phyloP scores from a whole-genome alignment of 2,797 vertebrate genomes.

The Champsocephalus esox region DNA sequence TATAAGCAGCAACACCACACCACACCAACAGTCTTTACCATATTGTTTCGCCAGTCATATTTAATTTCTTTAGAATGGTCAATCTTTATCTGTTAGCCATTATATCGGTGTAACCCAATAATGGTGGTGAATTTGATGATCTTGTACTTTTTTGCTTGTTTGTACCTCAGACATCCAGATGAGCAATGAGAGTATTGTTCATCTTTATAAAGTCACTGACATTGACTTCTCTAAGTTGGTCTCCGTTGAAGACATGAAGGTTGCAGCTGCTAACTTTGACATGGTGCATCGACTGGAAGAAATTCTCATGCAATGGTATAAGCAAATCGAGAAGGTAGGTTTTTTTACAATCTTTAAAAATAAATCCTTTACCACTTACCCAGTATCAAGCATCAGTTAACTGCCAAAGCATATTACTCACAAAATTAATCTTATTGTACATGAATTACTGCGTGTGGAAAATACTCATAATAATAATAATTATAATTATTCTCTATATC shows the following conservation, averaged over 20 bases:
- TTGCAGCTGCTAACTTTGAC: constrained; percentile 79
- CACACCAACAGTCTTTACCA: neutral
- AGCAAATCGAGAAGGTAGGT: constrained; percentile 85
- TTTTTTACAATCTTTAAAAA: too few relatives aligned
- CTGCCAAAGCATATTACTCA: neutral
- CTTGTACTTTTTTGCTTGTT: constrained; percentile 12
- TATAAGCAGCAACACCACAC: neutral
- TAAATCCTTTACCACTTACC: neutral
- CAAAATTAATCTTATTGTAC: neutral
- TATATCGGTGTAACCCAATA: neutral
- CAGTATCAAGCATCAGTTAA: neutral
- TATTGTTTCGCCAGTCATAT: constrained; percentile 5
- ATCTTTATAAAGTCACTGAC: constrained; percentile 77
- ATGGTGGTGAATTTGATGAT: neutral
- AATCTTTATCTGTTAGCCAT: neutral
- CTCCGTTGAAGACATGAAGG: constrained; percentile 79
- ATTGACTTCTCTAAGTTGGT: constrained; percentile 82
- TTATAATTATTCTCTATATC: neutral
- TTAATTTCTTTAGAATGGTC: neutral
- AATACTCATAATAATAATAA: neutral
- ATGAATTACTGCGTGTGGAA: constrained; percentile 11
- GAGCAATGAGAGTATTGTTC: constrained; percentile 81
- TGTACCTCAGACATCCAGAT: constrained; percentile 74
- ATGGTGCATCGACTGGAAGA: constrained; percentile 83
- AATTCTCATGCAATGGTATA: constrained; percentile 86